Base-by-base conservation (phyloP, 1,140 invertebrate species). In the Chrysomallon squamiferum region DNA sequence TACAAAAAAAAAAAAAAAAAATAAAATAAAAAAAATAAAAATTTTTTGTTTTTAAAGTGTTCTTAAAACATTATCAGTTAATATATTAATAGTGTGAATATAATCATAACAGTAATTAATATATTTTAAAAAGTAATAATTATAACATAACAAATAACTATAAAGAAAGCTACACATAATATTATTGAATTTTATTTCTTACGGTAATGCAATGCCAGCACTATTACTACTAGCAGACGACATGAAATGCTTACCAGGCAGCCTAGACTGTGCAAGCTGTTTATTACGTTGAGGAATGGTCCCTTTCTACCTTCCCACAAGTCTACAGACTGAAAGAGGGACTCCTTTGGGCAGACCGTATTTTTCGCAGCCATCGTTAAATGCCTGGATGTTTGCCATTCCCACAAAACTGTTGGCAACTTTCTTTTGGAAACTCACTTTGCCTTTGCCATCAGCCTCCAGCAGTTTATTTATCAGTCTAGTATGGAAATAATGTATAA, bases 241-340 rank as follows among this genome's bases (percentile, higher is more conserved):
- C n/a, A n/a, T n/a, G n/a, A n/a, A n/a, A 43, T 54, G 74, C 80
- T 76, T 65, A 83, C 83, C 66, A 75, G 58, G 61, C 80, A 75
- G 38, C 83, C 83, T 43, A 84, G 68, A 61, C 76, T 80, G 70
- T 83, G 79, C 9, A 83, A 59, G 58, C 75, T 73, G 71, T 81
- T 81, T 65, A 84, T 73, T 68, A 83, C 80, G 69, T 84, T 84
- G 25, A 79, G 63, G 70, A 84, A 80, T 27, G 76, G 75, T 3
- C 74, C 79, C 60, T 83, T 83, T 22, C 77, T 65, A 15, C 76
- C 71, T 63, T 84, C 83, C 72, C 74, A 77, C 58, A 83, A 68
- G 54, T 83, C 81, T 29, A 66, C 74, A 25, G 76, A 78, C 59
- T 78, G 77, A 67, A 83, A 78, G 20, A 74, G 71, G 45, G 73